A percentile compares a stretch with the other conserved stretches of the same genome.
These are phyloP conservation scores for Phragmatobia fuliginosa DNA, from an alignment of 2,888 invertebrate genomes.

Conservation along the genomic window DNA sequence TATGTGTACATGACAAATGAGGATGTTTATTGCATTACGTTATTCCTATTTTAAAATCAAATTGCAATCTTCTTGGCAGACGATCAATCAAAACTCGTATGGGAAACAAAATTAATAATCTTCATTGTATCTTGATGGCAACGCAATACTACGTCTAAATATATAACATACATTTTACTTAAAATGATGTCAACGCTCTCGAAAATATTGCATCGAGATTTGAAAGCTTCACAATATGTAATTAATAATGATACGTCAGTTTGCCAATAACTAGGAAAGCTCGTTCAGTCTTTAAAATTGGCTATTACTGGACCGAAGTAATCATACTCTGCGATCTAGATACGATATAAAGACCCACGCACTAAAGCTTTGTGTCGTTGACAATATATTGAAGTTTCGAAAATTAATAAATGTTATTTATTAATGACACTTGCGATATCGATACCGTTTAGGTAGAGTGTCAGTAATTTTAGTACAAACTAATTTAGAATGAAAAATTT, in stretches of 20 bases:
- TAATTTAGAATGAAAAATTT: background rate
- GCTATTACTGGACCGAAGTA: slow-evolving; percentile 61
- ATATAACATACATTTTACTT: slow-evolving; percentile 69
- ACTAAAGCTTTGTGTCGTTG: slow-evolving; percentile 27
- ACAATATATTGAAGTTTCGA: slow-evolving; percentile 12
- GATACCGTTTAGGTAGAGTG: background rate
- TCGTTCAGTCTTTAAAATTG: slow-evolving; percentile 67
- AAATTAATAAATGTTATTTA: slow-evolving; percentile 2
- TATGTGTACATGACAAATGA: background rate
- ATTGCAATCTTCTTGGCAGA: slow-evolving; percentile 43
- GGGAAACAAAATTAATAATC: slow-evolving; percentile 54
- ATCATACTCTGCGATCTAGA: slow-evolving; percentile 43
- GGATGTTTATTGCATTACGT: slow-evolving; percentile 5
- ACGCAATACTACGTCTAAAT: slow-evolving; percentile 66
- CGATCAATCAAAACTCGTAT: slow-evolving; percentile 62
- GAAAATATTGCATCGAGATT: slow-evolving; percentile 55
- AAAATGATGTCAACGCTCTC: slow-evolving; percentile 60
- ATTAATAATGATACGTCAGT: slow-evolving; percentile 62
- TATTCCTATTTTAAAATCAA: slow-evolving; percentile 19
- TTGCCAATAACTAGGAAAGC: slow-evolving; percentile 59
- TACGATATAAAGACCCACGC: slow-evolving; percentile 23
- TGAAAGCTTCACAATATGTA: slow-evolving; percentile 55
- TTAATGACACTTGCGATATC: background rate
- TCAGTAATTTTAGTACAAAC: background rate
- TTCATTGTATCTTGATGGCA: slow-evolving; percentile 64